Evolutionary conservation across 2,888 invertebrate species (phyloP).

Genomic region (Penaeus monodon): DNA sequence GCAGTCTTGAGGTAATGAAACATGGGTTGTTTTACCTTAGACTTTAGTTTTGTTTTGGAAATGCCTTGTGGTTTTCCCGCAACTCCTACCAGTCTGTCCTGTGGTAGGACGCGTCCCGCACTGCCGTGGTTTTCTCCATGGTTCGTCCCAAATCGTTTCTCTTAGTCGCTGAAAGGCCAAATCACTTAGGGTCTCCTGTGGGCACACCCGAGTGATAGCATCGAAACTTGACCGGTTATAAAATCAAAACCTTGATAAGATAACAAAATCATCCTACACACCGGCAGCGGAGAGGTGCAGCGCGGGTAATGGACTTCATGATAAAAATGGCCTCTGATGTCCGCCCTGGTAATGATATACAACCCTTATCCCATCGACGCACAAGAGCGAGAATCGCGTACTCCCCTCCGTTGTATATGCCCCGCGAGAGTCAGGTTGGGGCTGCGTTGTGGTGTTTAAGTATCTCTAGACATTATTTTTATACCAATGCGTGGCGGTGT

Average conservation of each 20-base stretch:
- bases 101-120: no score
- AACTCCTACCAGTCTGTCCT: no score
- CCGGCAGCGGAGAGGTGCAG: slow-evolving; percentile 44
- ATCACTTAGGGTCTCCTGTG: no score
- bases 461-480: slow-evolving; percentile 57
- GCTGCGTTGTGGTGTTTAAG: slow-evolving; percentile 51
- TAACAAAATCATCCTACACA: slow-evolving; percentile 46
- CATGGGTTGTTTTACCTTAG: slow-evolving; percentile 31
- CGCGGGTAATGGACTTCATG: slow-evolving; percentile 48
- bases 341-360: slow-evolving; percentile 19
- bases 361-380: not conserved
- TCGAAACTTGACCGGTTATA: slow-evolving; percentile 32
- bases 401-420: slow-evolving; percentile 6
- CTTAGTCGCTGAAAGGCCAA: no score
- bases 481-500: slow-evolving; percentile 52
- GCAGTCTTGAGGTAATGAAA: slow-evolving; percentile 42
- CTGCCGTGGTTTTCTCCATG: no score
- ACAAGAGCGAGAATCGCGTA: slow-evolving; percentile 7
- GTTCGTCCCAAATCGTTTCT: no score
- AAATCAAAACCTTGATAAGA: slow-evolving; percentile 35
- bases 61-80: slow-evolving; percentile 1
- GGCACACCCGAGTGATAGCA: no score
- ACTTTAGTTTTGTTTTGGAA: slow-evolving; percentile 30
- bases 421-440: slow-evolving; percentile 22
- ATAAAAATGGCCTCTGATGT: slow-evolving; percentile 45